Base-by-base conservation (phyloP, 2,113 vertebrate species). In the Stigmatopora argus region DNA sequence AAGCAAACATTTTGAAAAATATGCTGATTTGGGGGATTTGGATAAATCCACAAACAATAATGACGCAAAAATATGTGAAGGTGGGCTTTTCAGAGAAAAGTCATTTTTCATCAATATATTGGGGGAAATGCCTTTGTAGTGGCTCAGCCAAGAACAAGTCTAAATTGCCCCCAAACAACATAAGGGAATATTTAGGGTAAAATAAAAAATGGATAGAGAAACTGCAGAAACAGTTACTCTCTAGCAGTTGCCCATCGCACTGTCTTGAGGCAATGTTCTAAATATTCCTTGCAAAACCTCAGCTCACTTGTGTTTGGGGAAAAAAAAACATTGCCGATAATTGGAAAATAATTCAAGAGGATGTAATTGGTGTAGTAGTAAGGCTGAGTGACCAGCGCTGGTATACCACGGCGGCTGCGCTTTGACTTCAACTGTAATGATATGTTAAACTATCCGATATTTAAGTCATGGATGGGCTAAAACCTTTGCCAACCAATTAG, bases 231-330 rank as follows among this genome's bases (percentile, higher is more conserved):
- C 9, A 10, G 38, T 10, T 61, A 66, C 72, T 49, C 34, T 44
- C 69, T 79, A 74, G 59, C 65, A 71, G 62, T 75, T 49, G 81
- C 83, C 77, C 66, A 56, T 23, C 67, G 77, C 76, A 19, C 48
- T 74, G 82, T 75, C 75, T 82, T 64, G 66, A 74, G 82, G 78
- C 26, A 64, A 65, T 9, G 64, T 11, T 74, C 9, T 66, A 61
- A 82, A 77, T 78, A 74, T 73, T 83, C 21, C 67, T 68, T 67
- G 63, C 57, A 58, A 62, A 58, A 62, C 77, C 74, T 65, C 14
- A 77, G 71, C 69, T 49, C 66, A 57, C 61, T 75, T 6, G 9
- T 11, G 56, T 71, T 69, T 61, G 51, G 62, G 23, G 34, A 47
- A 57, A 15, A 68, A 69, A 67, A 65, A 62, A 35, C 51, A 19